These are phyloP conservation scores for Pimephales promelas DNA, from an alignment of 2,113 vertebrate species.

Conservation along the genomic window DNA sequence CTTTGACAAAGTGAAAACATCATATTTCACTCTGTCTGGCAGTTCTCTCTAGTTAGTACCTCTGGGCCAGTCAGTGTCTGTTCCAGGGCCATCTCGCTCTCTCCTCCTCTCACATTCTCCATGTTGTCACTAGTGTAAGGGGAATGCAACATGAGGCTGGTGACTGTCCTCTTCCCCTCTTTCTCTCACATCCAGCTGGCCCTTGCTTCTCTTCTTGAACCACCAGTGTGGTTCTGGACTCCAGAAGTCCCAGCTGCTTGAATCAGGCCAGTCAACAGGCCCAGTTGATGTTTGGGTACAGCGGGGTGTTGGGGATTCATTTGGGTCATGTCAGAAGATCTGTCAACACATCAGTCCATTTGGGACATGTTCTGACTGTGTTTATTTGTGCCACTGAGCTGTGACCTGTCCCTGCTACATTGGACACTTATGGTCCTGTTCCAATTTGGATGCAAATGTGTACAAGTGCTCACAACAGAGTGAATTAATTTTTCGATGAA, in stretches of 20 bases:
- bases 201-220: conserved; percentile 63
- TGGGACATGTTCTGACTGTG: conserved; percentile 51
- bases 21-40: conserved; percentile 30
- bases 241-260: conserved; percentile 54
- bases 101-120: conserved; percentile 33
- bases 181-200: conserved; percentile 73
- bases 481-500: conserved; percentile 47
- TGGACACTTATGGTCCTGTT: conserved; percentile 51
- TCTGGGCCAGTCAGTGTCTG: conserved; percentile 16
- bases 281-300: conserved; percentile 40
- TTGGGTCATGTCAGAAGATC: conserved; percentile 59
- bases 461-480: conserved; percentile 50
- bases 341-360: conserved; percentile 52
- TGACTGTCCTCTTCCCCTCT: conserved; percentile 53
- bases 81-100: conserved; percentile 1
- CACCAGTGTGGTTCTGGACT: conserved; percentile 49
- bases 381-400: conserved; percentile 37
- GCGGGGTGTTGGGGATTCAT: conserved; percentile 48
- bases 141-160: conserved; percentile 67
- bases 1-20: conserved; percentile 41
- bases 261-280: conserved; percentile 41
- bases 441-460: conserved; percentile 48
- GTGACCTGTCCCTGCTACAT: conserved; percentile 34
- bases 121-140: conserved; percentile 58
- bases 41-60: conserved; percentile 32